Conservation (phyloP, 2,113 vertebrate species). For the Aptenodytes patagonicus region DNA sequence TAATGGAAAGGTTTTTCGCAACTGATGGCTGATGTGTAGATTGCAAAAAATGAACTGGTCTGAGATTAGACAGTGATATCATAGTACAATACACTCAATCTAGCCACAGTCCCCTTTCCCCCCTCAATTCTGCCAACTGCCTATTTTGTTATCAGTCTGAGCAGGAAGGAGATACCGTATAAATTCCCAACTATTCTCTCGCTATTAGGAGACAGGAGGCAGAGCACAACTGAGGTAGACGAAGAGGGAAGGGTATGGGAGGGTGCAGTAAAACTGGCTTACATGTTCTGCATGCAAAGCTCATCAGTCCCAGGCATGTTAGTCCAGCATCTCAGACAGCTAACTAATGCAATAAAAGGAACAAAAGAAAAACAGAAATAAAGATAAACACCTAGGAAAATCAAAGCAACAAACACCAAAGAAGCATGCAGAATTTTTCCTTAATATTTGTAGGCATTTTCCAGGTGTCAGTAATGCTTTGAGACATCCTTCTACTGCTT, state of each 20-base stretch:
- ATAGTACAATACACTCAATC: background rate
- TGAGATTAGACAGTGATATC: background rate
- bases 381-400: background rate
- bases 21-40: background rate
- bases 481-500: background rate
- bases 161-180: background rate
- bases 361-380: background rate
- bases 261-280: background rate
- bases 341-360: background rate
- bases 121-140: background rate
- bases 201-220: background rate
- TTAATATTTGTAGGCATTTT: background rate
- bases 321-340: background rate
- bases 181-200: background rate
- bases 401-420: background rate
- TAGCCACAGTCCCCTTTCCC: background rate
- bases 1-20: background rate
- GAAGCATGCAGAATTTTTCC: background rate
- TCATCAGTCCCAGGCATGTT: background rate
- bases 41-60: background rate
- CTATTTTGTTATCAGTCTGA: background rate
- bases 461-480: background rate
- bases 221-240: background rate
- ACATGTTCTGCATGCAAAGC: background rate
- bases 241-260: accelerated